These are phyloP conservation scores for Catocala sponsa DNA, from an alignment of 2,888 invertebrate genomes.

Conservation along the genomic window DNA sequence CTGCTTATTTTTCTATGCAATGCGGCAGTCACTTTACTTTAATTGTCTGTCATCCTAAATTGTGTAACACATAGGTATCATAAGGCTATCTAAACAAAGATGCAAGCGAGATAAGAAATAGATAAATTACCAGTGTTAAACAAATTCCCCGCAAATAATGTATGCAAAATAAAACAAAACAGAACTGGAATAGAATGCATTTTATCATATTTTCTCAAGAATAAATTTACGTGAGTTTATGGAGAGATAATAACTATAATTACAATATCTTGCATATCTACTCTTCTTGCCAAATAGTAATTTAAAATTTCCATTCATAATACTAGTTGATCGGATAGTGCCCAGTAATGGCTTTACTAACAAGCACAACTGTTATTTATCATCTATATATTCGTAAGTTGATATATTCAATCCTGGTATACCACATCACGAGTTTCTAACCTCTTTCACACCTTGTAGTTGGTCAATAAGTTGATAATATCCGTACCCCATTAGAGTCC, in stretches of 20 bases:
- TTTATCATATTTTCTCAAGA: too few species aligned
- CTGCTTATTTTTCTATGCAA: neutral
- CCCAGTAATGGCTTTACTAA: conserved; percentile 17
- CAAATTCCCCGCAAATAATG: neutral
- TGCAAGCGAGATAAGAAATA: conserved; percentile 17
- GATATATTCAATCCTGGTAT: conserved; percentile 27
- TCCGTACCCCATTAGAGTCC: conserved; percentile 71
- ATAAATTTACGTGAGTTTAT: too few species aligned
- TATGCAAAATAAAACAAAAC: too few species aligned
- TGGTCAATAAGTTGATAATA: conserved; percentile 81
- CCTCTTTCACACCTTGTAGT: conserved; percentile 80
- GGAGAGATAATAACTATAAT: too few species aligned
- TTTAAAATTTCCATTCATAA: conserved; percentile 21
- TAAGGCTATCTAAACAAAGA: neutral
- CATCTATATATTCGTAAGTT: conserved; percentile 27
- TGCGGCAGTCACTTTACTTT: neutral
- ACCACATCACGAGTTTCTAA: conserved; percentile 30
- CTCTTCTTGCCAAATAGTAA: conserved; percentile 1
- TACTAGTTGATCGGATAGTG: conserved; percentile 6
- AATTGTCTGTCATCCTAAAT: conserved; percentile 6
- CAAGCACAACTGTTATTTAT: conserved; percentile 28
- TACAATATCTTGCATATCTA: too few species aligned
- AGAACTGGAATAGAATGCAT: too few species aligned
- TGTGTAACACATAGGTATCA: neutral
- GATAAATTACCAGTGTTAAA: neutral